Base-by-base conservation (phyloP, 2,888 invertebrate genomes). In the Busseola fusca region DNA sequence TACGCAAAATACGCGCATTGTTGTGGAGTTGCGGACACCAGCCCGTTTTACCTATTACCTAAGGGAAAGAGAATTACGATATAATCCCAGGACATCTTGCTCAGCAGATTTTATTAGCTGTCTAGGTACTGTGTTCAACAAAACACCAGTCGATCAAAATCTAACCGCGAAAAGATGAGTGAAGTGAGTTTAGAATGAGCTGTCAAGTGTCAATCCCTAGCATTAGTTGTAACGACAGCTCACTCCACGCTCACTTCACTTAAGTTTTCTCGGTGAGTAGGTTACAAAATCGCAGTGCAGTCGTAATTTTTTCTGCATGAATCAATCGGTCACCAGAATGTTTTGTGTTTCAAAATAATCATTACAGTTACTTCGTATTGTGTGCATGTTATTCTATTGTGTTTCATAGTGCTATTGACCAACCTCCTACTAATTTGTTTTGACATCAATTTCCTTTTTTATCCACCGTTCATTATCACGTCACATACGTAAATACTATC, bases 361-460 rank as follows among this genome's bases (percentile, higher is more conserved):
- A 76, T 58, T 45, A 64, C 59, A 34, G 73, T 78, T 70, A 70
- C 27, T 45, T 65, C 16, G 16, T 64, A 54, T 60, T 56, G 42
- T 58, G 64, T 50, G 12, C 58, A 6, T 42, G 79, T 74, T 60
- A 50, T 27, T 50, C 37, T 34, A 72, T 81, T 72, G 72, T 76
- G 34, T 64, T 76, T 52, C 50, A 63, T 40, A 48, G 50, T 10
- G 34, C 34, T 50, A 69, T 67, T 80, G 68, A 58, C 59, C 79
- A 74, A 74, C 40, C 69, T 42, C 12, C 56, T 69, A 66, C 69
- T 69, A 65, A 82, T 64, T 69, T 64, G 74, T 78, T 80, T 64
- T 69, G 82, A 82, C 82, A 80, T 64, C 66, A 84, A 84, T 72
- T 80, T 73, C 80, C 74, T 83, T 75, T 73, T 68, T 65, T 52